These are phyloP conservation scores for Amniataba percoides DNA, from an alignment of 2,797 vertebrate genomes.

Conservation along the genomic window DNA sequence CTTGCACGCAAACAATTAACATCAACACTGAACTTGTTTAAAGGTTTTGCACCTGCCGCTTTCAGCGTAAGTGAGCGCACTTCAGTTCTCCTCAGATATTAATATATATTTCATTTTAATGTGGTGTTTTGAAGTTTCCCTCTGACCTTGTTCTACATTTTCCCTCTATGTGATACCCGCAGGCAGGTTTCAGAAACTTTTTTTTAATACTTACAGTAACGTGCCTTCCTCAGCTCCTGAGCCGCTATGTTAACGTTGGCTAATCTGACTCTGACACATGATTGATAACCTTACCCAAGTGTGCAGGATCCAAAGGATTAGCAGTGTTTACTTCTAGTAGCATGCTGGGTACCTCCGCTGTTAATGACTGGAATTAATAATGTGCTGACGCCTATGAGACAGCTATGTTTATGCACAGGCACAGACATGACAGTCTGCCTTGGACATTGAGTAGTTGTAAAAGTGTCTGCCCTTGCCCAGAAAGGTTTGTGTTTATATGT, in stretches of 20 bases:
- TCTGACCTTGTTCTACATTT: background rate
- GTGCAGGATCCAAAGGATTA: constrained; percentile 89
- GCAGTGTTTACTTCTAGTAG: constrained; percentile 84
- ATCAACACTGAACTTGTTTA: background rate
- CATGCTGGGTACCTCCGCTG: constrained; percentile 80
- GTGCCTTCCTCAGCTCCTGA: constrained; percentile 41
- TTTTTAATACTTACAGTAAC: constrained; percentile 53
- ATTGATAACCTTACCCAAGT: constrained; percentile 85
- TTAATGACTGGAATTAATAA: constrained; percentile 86
- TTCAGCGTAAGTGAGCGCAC: background rate
- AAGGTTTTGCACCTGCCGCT: background rate
- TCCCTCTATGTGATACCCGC: background rate
- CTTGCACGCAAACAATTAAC: background rate
- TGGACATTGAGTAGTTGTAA: constrained; percentile 67
- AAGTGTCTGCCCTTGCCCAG: constrained; percentile 72
- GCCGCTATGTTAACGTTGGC: constrained; percentile 77
- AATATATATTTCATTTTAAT: too few species aligned
- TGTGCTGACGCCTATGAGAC: constrained; percentile 79
- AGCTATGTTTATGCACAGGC: constrained; percentile 79
- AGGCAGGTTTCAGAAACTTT: constrained; percentile 3
- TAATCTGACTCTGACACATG: constrained; percentile 83
- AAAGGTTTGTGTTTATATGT: constrained; percentile 79
- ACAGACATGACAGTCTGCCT: constrained; percentile 72
- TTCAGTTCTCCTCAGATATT: background rate
- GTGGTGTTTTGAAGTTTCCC: background rate